phyloP scores from a whole-genome alignment of 2,888 invertebrate species.

The Gnatocerus cornutus region DNA sequence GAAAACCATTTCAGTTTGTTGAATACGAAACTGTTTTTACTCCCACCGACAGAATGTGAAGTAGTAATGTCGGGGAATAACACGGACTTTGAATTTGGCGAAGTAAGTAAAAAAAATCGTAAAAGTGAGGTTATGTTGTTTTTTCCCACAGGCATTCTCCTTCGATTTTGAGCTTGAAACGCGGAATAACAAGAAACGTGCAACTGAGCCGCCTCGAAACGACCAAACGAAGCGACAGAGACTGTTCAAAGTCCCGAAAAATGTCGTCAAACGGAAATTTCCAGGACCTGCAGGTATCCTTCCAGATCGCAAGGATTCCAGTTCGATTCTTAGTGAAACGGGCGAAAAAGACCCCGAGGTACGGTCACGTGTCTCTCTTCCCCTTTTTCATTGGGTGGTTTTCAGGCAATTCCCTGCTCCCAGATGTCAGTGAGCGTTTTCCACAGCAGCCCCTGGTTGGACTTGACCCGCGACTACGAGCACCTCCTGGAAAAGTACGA shows the following conservation, averaged over 20 bases:
- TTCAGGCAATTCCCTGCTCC: slow-evolving; percentile 55
- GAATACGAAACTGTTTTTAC: background rate
- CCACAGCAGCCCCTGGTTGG: slow-evolving; percentile 59
- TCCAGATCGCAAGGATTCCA: slow-evolving; percentile 49
- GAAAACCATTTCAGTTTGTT: too few relatives aligned
- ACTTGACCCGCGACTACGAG: slow-evolving; percentile 59
- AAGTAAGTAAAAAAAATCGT: background rate
- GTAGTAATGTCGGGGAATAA: slow-evolving; percentile 20
- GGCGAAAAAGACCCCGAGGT: slow-evolving; percentile 35
- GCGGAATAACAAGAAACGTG: background rate
- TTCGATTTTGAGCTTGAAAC: background rate
- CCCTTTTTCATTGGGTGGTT: too few relatives aligned
- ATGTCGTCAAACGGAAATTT: slow-evolving; percentile 57
- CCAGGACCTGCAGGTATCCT: slow-evolving; percentile 62
- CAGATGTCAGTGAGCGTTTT: slow-evolving; percentile 59
- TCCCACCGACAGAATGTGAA: background rate
- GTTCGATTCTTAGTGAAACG: slow-evolving; percentile 1
- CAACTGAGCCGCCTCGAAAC: background rate
- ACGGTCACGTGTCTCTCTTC: slow-evolving; percentile 20
- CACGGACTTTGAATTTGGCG: slow-evolving; percentile 24
- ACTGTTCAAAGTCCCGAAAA: slow-evolving; percentile 40
- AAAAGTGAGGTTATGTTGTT: slow-evolving; percentile 23
- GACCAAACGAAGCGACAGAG: slow-evolving; percentile 8
- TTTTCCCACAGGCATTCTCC: slow-evolving; percentile 11
- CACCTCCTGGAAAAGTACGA: slow-evolving; percentile 58